Evolutionary conservation across 1,140 invertebrate species (phyloP), one percentile per base, ranked within the genome.

Genomic region (Tetranychus urticae): DNA sequence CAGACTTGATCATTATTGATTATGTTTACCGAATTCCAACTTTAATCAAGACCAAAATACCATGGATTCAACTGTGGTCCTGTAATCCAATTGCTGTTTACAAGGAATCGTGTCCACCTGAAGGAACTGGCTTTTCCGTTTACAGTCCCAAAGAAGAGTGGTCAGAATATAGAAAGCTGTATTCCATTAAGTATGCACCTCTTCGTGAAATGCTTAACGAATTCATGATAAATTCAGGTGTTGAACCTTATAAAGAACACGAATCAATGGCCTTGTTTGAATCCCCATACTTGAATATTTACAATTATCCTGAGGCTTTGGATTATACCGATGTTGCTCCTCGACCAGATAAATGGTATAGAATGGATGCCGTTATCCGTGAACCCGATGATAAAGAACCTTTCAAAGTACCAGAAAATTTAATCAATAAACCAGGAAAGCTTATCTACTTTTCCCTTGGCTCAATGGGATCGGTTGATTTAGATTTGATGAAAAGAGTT

Each of bases 391-490:
- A 14, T 3, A 13, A 23, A 12, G 33, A 62, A 3, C 6, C 14
- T 23, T 65, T 65, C 37, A 50, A 59, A 12, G 14, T 58, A 33
- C 64, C 60, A 2, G 60, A 61, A 45, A 39, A 45, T 14, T n/a
- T 64, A 12, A 36, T 13, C 4, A 36, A 50, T 46, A 37, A 55
- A 39, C 33, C 31, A 35, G 61, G 48, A 1, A 62, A 63, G 7
- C 37, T 64, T 5, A 64, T 64, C 13, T 64, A 60, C 47, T 65
- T 63, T 37, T 63, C 61, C 3, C 31, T 64, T 33, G 64, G 61
- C 10, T 62, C 48, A 14, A 58, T 64, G 62, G 59, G 68, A 67
- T 67, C 56, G 67, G 12, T 39, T 66, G 35, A 68, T 64, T 14
- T 50, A 5, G 23, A 50, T 10, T 5, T 56, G 14, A 56, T 56